Conservation (phyloP, 2,888 invertebrate genomes). For the Lasioglossum villosulum region DNA sequence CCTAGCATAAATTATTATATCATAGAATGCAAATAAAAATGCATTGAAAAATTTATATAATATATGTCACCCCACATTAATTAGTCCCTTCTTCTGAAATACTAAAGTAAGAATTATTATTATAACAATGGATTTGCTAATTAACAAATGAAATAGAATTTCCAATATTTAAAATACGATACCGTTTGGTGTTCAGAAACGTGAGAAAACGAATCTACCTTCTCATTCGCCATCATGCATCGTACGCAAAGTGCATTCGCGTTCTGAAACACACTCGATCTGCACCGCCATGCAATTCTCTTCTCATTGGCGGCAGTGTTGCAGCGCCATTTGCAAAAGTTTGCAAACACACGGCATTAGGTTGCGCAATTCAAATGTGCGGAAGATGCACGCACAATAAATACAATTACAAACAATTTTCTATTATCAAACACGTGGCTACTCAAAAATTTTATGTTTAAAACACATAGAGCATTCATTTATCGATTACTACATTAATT, state of each 20-base stretch:
- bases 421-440: neutral
- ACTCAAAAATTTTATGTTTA: neutral
- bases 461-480: neutral
- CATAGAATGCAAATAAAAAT: neutral
- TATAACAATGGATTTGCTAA: neutral
- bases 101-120: neutral
- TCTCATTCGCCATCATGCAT: neutral
- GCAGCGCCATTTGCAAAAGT: neutral
- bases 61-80: constrained; percentile 88
- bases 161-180: neutral
- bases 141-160: neutral
- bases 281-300: neutral
- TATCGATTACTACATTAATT: neutral
- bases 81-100: constrained; percentile 80
- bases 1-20: neutral
- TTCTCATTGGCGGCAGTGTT: neutral
- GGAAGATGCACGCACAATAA: neutral
- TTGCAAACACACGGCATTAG: neutral
- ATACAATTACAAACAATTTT: neutral
- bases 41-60: neutral
- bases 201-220: neutral
- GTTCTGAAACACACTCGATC: neutral
- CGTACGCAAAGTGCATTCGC: neutral
- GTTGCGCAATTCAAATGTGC: neutral
- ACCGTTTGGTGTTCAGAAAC: neutral